A percentile compares a stretch with the other conserved stretches of the same genome.
Evolutionary conservation across 2,113 vertebrate species (phyloP).

Genomic region (Baryphthengus martii): DNA sequence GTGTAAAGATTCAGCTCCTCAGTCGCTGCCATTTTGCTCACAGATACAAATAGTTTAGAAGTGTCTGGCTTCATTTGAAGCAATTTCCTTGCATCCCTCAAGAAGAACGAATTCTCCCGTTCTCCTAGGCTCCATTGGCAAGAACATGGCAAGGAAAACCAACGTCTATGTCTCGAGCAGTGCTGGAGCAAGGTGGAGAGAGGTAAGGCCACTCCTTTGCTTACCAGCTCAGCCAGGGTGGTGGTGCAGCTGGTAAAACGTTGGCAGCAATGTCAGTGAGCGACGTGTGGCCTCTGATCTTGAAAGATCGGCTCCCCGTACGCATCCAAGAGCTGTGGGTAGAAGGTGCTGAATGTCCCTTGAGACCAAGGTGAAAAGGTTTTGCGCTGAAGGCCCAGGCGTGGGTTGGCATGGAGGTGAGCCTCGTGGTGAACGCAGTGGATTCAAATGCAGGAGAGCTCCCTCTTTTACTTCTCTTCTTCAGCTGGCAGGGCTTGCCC

Average conservation of each 20-base stretch:
- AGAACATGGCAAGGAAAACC: constrained; percentile 90
- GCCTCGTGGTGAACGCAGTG: neutral
- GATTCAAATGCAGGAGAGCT: neutral
- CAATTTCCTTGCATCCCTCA: neutral
- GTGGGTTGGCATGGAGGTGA: neutral
- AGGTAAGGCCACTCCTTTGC: constrained; percentile 77
- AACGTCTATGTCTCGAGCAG: constrained; percentile 96
- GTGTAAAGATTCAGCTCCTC: neutral
- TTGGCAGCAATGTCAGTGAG: neutral
- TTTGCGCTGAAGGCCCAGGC: neutral
- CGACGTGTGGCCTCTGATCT: fast-evolving
- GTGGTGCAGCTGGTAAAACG: neutral
- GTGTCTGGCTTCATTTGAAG: neutral
- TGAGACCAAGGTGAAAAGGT: neutral
- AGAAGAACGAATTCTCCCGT: neutral
- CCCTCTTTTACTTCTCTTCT: neutral
- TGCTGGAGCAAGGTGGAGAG: constrained; percentile 90
- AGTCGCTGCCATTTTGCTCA: neutral
- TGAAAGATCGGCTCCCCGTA: neutral
- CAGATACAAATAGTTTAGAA: neutral
- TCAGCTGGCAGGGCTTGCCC: neutral
- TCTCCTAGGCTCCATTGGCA: constrained; percentile 87
- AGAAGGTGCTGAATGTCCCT: neutral
- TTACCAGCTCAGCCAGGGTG: fast-evolving
- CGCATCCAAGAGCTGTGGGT: neutral